phyloP scores from a whole-genome alignment of 2,113 vertebrate genomes.

The Natator depressus region DNA sequence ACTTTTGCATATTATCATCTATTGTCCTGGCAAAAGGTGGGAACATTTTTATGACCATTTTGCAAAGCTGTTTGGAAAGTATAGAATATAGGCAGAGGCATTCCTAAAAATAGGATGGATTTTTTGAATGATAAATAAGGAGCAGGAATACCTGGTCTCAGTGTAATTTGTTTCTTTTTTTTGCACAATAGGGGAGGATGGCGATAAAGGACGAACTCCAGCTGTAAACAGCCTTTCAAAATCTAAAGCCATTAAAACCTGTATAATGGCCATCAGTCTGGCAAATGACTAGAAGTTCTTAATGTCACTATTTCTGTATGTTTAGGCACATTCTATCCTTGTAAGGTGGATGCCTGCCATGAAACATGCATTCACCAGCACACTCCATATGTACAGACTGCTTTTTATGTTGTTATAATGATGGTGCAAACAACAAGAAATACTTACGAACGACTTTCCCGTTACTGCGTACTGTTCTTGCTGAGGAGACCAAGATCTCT shows the following conservation, averaged over 20 bases:
- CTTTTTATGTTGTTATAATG: neutral
- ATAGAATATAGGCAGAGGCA: neutral
- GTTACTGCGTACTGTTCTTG: neutral
- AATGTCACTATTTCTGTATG: neutral
- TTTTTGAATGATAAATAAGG: neutral
- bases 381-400: neutral
- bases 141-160: neutral
- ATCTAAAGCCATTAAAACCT: neutral
- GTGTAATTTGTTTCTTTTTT: neutral
- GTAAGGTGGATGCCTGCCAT: neutral
- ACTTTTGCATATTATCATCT: neutral
- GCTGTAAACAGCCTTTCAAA: conserved; percentile 8
- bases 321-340: neutral
- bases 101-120: neutral
- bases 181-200: neutral
- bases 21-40: neutral
- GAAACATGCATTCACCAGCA: neutral
- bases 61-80: neutral
- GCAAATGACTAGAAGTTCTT: neutral
- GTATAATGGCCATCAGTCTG: neutral
- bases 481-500: neutral
- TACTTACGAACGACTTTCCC: neutral
- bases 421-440: neutral
- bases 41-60: neutral
- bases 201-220: neutral